Base-by-base conservation (phyloP, 2,888 invertebrate species). In the Dugesia japonica region DNA sequence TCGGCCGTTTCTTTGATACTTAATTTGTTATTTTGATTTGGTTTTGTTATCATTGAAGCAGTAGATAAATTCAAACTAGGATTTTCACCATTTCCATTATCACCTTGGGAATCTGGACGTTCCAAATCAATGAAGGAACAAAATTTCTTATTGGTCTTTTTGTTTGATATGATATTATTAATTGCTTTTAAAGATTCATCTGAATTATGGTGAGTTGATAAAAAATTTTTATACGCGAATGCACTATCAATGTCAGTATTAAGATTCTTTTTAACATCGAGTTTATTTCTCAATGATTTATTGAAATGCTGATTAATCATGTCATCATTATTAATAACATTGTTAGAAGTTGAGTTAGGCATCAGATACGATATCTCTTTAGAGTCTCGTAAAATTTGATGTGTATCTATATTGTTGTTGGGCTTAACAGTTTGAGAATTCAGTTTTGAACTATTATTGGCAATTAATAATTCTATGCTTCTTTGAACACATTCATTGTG, bases 301-400 rank as follows among this genome's bases (percentile, higher is more conserved):
- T 56, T 56, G 56, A 56, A 56, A 56, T 56, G 56, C 56, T 56
- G 56, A 56, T 56, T 56, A n/a, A 56, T 56, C 56, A 56, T 56
- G 23, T 56, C 56, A 23, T 56, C 56, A 56, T 56, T 56, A 56
- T 56, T 56, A n/a, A 56, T 56, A n/a, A n/a, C 56, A 23, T 4
- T 56, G 56, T 56, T 56, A n/a, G 56, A 56, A 13, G 56, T 23
- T 20, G 56, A 56, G 17, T 56, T 56, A n/a, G 56, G 56, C 56
- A 56, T 56, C 56, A 56, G 56, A n/a, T 56, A 56, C 17, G 56
- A 56, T 56, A 56, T 56, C n/a, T 56, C 56, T 56, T 56, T 56
- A n/a, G 56, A 56, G 17, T 56, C 56, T 56, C 56, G n/a, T 13
- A 56, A n/a, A 56, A 56, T 56, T n/a, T 56, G 56, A 56, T 56